A percentile compares a stretch with the other conserved stretches of the same genome.
Conservation (phyloP, 2,888 invertebrate species). For the Byasa hedistus region DNA sequence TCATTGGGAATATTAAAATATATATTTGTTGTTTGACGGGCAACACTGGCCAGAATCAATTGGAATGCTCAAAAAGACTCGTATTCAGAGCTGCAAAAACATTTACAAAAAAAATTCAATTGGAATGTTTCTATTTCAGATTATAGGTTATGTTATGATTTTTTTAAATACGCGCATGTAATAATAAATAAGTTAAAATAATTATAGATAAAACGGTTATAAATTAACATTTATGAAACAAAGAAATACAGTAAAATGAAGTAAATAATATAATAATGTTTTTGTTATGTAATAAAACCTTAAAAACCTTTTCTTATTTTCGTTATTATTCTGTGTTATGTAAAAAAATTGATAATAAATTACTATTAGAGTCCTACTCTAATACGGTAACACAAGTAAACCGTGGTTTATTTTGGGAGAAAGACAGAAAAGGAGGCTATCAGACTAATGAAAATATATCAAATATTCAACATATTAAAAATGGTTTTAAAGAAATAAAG, state of each 20-base stretch:
- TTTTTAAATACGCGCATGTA: not conserved
- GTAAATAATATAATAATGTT: slow-evolving; percentile 35
- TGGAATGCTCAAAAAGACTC: too few relatives aligned
- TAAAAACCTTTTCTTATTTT: slow-evolving; percentile 38
- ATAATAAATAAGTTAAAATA: not conserved
- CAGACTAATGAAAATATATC: slow-evolving; percentile 61
- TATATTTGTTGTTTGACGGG: too few relatives aligned
- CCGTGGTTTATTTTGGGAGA: slow-evolving; percentile 77
- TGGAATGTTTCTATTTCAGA: not conserved
- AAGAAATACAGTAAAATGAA: not conserved
- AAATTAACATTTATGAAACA: not conserved
- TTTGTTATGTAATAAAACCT: slow-evolving; percentile 39
- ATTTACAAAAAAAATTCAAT: too few relatives aligned
- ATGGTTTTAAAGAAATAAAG: slow-evolving; percentile 84
- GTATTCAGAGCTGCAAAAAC: too few relatives aligned
- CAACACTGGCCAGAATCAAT: too few relatives aligned
- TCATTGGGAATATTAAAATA: too few relatives aligned
- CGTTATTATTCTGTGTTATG: slow-evolving; percentile 46
- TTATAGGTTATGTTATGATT: slow-evolving; percentile 16
- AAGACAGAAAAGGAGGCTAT: slow-evolving; percentile 82
- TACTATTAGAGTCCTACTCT: slow-evolving; percentile 36
- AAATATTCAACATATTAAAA: slow-evolving; percentile 77
- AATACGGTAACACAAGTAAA: slow-evolving; percentile 43
- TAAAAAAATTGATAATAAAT: slow-evolving; percentile 42
- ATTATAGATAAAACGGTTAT: not conserved